Percentiles rank a stretch among this genome's conserved stretches.
Conservation (phyloP, 64 coral and sea anemone species). For the Dendrophyllia cribrosa region DNA sequence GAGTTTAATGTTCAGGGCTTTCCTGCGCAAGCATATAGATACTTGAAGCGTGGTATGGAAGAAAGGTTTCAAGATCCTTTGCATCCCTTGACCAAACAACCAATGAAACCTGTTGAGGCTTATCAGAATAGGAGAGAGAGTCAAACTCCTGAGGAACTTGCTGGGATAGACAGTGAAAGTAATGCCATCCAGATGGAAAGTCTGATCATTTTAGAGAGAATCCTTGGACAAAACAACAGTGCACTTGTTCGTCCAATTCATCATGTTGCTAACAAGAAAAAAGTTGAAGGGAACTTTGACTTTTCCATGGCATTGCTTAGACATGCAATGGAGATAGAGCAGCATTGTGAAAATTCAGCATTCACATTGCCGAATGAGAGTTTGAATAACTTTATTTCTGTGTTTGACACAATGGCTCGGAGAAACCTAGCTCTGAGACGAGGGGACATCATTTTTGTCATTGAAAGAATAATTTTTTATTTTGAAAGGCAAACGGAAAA, state of each 20-base stretch:
- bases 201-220: constrained; percentile 54
- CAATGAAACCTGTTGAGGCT: not conserved
- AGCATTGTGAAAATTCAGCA: no score
- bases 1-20: not conserved
- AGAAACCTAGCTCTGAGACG: no score
- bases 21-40: constrained; percentile 14
- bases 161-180: constrained; percentile 1
- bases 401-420: not conserved
- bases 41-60: constrained; percentile 29
- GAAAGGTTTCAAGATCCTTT: constrained; percentile 19
- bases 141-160: constrained; percentile 30
- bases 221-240: not conserved
- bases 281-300: constrained; percentile 25
- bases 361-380: no score
- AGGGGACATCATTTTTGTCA: no score
- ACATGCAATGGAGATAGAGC: no score
- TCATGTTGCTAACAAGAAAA: constrained; percentile 18
- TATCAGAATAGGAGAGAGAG: constrained; percentile 53
- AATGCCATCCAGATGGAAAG: constrained; percentile 42
- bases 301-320: not conserved
- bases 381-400: no score
- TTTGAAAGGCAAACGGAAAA: no score
- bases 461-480: no score
- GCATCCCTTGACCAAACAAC: not conserved
- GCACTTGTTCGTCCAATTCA: not conserved